Conservation (phyloP, 92 coral and sea anemone species). For the Parazoanthus darwini region DNA sequence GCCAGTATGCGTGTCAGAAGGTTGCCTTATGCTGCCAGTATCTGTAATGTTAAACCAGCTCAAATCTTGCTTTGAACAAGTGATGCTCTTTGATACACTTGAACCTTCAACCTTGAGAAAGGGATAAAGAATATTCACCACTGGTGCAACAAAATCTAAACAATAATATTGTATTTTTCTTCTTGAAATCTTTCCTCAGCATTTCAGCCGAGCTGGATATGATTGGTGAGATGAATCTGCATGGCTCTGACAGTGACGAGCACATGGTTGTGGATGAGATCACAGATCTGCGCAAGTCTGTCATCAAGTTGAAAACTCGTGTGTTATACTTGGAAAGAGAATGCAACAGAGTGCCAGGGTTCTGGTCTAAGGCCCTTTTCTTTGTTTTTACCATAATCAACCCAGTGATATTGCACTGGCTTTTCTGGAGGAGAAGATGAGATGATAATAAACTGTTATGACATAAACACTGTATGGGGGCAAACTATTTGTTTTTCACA, state of each 20-base stretch:
- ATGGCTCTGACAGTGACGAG: conserved; percentile 60
- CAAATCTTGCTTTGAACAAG: no score
- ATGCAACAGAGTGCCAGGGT: conserved; percentile 66
- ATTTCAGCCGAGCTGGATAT: conserved; percentile 69
- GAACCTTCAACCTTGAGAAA: no score
- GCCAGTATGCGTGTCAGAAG: no score
- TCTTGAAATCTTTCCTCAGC: conserved; percentile 43
- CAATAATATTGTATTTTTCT: background rate
- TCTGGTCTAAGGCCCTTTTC: conserved; percentile 83
- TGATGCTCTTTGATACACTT: no score
- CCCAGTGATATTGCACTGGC: conserved; percentile 83
- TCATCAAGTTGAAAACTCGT: conserved; percentile 65
- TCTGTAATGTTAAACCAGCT: no score
- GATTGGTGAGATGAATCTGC: conserved; percentile 64
- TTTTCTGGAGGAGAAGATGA: conserved; percentile 51
- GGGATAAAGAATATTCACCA: no score
- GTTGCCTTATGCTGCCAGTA: no score
- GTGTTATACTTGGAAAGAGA: conserved; percentile 75
- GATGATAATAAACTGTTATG: background rate
- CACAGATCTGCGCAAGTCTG: conserved; percentile 67
- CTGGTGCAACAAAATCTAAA: no score
- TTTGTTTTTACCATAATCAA: conserved; percentile 83
- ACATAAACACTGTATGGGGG: no score
- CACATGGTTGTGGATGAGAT: conserved; percentile 57
- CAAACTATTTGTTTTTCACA: no score